Evolutionary conservation across 2,797 vertebrate species (phyloP).

Genomic region (Acanthopagrus latus): DNA sequence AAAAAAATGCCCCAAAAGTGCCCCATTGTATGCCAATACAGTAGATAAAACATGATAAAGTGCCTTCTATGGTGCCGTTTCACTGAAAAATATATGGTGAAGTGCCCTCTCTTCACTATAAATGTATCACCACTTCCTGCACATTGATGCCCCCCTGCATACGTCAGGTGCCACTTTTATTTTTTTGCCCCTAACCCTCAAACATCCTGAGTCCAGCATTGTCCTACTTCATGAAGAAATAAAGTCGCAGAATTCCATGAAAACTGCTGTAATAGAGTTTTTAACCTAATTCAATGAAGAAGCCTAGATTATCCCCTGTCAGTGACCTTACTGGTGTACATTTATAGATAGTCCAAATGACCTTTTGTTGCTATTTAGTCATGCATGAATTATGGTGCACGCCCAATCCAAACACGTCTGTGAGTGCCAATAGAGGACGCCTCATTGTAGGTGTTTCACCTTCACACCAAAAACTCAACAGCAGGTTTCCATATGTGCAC

Average conservation of each 20-base stretch:
- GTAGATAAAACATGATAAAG: too few species aligned
- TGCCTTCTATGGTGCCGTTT: too few species aligned
- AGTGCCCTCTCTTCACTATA: too few species aligned
- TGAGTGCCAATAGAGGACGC: constrained; percentile 35
- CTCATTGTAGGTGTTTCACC: constrained; percentile 60
- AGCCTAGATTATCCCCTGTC: background rate
- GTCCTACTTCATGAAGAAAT: background rate
- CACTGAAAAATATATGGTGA: too few species aligned
- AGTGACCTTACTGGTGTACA: background rate
- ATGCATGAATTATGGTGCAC: constrained; percentile 12
- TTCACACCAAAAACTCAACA: constrained; percentile 61
- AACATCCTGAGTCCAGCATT: too few species aligned
- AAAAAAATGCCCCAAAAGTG: too few species aligned
- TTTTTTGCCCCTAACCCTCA: too few species aligned
- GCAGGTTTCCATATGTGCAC: constrained; percentile 34
- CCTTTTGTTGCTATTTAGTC: constrained; percentile 13
- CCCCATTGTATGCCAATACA: too few species aligned
- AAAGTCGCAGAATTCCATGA: background rate
- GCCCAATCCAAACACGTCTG: constrained; percentile 8
- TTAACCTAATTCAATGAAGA: background rate
- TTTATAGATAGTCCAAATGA: constrained; percentile 14
- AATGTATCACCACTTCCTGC: too few species aligned
- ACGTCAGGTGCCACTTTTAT: too few species aligned
- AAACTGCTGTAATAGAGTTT: background rate
- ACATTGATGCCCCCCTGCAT: too few species aligned